A percentile compares a stretch with the other conserved stretches of the same genome.
Evolutionary conservation across 2,113 vertebrate species (phyloP).

Genomic region (Alaudala cheleensis): DNA sequence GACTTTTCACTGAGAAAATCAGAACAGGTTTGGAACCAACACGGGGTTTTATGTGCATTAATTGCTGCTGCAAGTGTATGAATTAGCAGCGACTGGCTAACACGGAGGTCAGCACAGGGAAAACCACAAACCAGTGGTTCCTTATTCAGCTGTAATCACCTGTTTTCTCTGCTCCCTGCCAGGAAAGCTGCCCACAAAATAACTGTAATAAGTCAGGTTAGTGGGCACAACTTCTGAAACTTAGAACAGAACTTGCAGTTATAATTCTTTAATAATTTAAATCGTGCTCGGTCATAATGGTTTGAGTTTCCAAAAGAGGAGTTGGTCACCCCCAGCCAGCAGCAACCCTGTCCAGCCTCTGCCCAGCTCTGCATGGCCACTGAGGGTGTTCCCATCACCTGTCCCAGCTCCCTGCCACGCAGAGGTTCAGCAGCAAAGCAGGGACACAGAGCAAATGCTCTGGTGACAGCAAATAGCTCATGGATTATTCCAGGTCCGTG

Average conservation of each 20-base stretch:
- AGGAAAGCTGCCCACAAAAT: background rate
- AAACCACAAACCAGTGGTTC: background rate
- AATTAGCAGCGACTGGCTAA: background rate
- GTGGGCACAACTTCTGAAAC: background rate
- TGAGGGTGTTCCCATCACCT: rapidly evolving
- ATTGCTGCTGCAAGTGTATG: background rate
- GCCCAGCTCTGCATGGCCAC: background rate
- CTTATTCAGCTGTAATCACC: background rate
- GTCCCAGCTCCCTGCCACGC: rapidly evolving
- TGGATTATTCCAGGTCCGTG: background rate
- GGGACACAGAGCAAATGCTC: background rate
- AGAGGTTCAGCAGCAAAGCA: background rate
- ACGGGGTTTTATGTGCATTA: background rate
- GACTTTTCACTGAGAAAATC: background rate
- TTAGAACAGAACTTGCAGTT: background rate
- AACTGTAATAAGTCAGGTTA: rapidly evolving
- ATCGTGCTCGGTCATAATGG: rapidly evolving
- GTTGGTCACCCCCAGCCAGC: background rate
- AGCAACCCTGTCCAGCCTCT: background rate
- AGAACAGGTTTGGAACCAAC: background rate
- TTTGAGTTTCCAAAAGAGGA: rapidly evolving
- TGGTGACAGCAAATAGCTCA: background rate
- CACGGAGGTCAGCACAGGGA: background rate
- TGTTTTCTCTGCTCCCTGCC: background rate
- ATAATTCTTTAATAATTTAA: background rate